Base-by-base conservation (phyloP, 2,888 invertebrate genomes). In the Eupithecia dodoneata region DNA sequence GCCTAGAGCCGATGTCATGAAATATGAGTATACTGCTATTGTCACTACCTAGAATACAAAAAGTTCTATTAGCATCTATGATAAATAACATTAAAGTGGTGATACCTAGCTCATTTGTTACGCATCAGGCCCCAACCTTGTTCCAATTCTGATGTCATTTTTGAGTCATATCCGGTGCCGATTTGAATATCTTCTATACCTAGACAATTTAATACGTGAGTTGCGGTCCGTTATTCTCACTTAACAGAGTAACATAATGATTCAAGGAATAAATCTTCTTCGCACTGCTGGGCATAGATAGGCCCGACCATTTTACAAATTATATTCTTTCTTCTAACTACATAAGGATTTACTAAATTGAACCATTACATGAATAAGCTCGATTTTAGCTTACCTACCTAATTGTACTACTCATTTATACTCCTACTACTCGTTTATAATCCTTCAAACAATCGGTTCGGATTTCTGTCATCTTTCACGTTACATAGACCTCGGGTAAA, bases 11-110 rank as follows among this genome's bases (percentile, higher is more conserved):
- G 97, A 97, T 4, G 98, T 98, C 76, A 98, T 93, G 91, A 99
- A 99, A 91, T 98, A 99, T 18, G 98, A 98, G 90, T 99, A 99
- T 15, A 98, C 98, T 13, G 98, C 98, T 88, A 99, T 95, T 0
- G 99, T 99, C 18, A 99, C 99, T 84, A 99, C 98, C 93, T 95
- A 89, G 83, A 94, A 93, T 30, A 63, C 30, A 70, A 47, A 65
- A 73, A 49, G 30, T 18, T 10, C 44, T 69, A 69, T 66, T 66
- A 69, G 10, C 15, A 63, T 63, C 30, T 63, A 63, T 30, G 49
- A 49, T 9, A 10, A 10, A 59, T 30, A 45, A 47, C 47, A 70
- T 12, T 47, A 70, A 70, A 49, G 2, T 15, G 30, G 18, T 45
- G 30, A 30, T 70, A 49, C 47, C 70, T 49, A 70, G 18, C 4